A percentile compares a stretch with the other conserved stretches of the same genome.
Evolutionary conservation across 2,113 vertebrate genomes (phyloP).

Genomic region (Seriola rivoliana): DNA sequence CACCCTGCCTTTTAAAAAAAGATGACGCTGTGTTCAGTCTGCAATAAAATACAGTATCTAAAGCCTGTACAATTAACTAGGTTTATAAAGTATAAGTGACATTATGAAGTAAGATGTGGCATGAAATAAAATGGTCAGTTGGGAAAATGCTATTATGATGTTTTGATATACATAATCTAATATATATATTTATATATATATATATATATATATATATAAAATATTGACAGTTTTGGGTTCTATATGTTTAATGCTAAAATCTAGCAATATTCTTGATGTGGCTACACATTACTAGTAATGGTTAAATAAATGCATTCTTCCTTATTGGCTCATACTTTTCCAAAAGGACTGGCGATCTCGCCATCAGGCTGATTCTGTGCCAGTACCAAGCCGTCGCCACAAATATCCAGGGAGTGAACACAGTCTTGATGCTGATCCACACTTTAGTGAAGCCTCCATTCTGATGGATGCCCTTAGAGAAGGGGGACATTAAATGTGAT

Average conservation of each 20-base stretch:
- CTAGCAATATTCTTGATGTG: neutral
- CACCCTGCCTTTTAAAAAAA: neutral
- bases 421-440: slow-evolving; percentile 58
- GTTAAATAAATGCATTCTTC: neutral
- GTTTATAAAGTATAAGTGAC: neutral
- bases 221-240: neutral
- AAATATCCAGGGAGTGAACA: slow-evolving; percentile 47
- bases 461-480: slow-evolving; percentile 59
- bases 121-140: no score
- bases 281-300: no score
- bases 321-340: slow-evolving; percentile 49
- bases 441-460: slow-evolving; percentile 67
- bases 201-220: neutral
- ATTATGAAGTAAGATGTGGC: neutral
- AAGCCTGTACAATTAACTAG: neutral
- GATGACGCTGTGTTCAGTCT: neutral
- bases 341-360: slow-evolving; percentile 52
- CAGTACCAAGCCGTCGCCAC: slow-evolving; percentile 53
- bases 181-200: neutral
- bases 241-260: neutral
- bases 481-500: neutral
- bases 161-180: no score
- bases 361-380: slow-evolving; percentile 50
- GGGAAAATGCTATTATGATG: neutral
- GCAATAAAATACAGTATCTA: neutral